Percentiles rank a stretch among this genome's conserved stretches.
These are phyloP conservation scores for Drosophila kokeensis DNA, from an alignment of 2,888 invertebrate genomes.

Conservation along the genomic window DNA sequence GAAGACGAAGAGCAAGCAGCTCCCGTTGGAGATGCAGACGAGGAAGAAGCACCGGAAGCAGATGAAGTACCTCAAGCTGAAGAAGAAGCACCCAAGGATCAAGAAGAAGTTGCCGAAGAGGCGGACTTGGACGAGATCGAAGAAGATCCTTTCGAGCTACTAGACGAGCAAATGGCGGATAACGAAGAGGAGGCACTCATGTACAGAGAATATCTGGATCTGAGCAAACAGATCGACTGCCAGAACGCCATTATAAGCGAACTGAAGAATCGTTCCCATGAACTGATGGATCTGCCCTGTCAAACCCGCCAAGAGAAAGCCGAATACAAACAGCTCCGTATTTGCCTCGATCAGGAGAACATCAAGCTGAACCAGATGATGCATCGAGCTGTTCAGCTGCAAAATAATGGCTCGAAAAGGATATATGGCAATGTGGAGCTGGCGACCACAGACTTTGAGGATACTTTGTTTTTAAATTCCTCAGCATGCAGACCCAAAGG, in stretches of 20 bases:
- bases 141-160: constrained; percentile 49
- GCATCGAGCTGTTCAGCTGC: constrained; percentile 71
- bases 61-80: constrained; percentile 12
- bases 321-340: constrained; percentile 65
- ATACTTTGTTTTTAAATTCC: neutral
- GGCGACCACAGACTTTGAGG: constrained; percentile 54
- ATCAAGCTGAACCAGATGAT: constrained; percentile 70
- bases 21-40: neutral
- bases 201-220: constrained; percentile 41
- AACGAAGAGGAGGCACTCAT: constrained; percentile 32
- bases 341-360: constrained; percentile 74
- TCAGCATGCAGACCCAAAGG: neutral
- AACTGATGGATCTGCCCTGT: constrained; percentile 49
- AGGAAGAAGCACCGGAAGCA: neutral
- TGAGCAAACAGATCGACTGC: constrained; percentile 46
- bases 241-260: constrained; percentile 37
- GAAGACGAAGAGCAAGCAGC: neutral
- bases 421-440: constrained; percentile 72
- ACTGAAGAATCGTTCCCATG: neutral
- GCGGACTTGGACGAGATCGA: constrained; percentile 35
- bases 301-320: constrained; percentile 59
- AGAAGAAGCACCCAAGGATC: constrained; percentile 4
- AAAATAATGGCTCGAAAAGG: constrained; percentile 75
- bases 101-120: constrained; percentile 21
- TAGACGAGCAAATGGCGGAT: constrained; percentile 26